Base-by-base conservation (phyloP, 2,888 invertebrate species). In the Gymnosoma rotundatum region DNA sequence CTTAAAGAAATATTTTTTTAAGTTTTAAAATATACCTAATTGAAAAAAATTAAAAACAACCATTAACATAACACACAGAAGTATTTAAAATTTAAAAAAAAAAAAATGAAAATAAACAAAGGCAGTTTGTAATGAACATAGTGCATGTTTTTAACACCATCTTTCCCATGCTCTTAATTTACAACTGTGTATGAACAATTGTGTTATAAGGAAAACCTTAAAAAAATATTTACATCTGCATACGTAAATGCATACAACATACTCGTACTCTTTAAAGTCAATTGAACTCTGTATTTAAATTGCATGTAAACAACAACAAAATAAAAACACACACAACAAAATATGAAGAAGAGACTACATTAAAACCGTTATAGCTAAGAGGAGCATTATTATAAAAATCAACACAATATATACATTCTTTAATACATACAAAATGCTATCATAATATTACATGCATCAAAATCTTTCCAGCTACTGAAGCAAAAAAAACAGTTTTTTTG, bases 221-320 rank as follows among this genome's bases (percentile, higher is more conserved):
- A 63, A 74, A 48, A 52, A 78, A 61, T 63, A 61, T 54, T 25
- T 12, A 12, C 12, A 42, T 12, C 10, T 32, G 8, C 42, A 12
- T 9, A 14, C 45, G 20, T 38, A 56, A 52, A 21, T 45, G 56
- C 25, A 18, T 66, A 66, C 61, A 3, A 58, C 52, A 60, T 56
- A 67, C 78, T 81, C 50, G 25, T 45, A 52, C 61, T 76, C 66
- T 63, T 66, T 12, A 70, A 78, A 84, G 83, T 84, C 80, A 84
- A 84, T 81, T 80, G 80, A 78, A 80, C 83, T 80, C 76, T 83
- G 72, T 80, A 73, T 84, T 73, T 74, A 84, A 81, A 81, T 84
- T 70, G 60, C 64, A 70, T 69, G 60, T 36, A 74, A 58, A 75
- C 54, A 56, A 64, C 48, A 52, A 52, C 18, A 61, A 64, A 16